phyloP scores from a whole-genome alignment of 2,797 vertebrate genomes.

The Gymnodraco acuticeps region DNA sequence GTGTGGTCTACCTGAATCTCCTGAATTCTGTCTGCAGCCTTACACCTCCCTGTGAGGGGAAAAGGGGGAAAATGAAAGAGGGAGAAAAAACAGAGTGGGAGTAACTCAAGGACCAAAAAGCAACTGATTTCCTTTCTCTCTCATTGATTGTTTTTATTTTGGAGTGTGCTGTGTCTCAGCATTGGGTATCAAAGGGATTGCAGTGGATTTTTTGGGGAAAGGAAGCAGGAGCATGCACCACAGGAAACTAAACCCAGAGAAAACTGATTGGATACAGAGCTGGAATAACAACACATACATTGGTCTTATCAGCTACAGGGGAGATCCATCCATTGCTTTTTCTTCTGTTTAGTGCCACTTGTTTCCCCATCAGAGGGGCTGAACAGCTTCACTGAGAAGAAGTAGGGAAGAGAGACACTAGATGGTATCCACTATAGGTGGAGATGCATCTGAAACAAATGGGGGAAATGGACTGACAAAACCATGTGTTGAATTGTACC shows the following conservation, averaged over 20 bases:
- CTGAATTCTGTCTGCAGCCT: slow-evolving; percentile 65
- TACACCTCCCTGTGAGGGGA: slow-evolving; percentile 59
- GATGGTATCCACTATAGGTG: not conserved
- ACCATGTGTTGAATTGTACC: not conserved
- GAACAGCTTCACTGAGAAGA: not conserved
- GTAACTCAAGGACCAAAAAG: slow-evolving; percentile 73
- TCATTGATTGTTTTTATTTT: slow-evolving; percentile 65
- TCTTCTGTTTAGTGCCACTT: no score
- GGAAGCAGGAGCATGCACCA: slow-evolving; percentile 16
- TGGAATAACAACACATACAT: slow-evolving; percentile 45
- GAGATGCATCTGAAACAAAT: not conserved
- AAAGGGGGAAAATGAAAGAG: slow-evolving; percentile 48
- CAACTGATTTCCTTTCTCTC: slow-evolving; percentile 70
- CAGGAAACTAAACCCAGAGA: slow-evolving; percentile 40
- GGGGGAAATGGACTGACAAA: not conserved
- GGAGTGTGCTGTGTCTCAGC: slow-evolving; percentile 52
- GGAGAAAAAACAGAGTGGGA: slow-evolving; percentile 38
- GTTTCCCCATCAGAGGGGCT: not conserved
- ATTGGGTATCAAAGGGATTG: slow-evolving; percentile 65
- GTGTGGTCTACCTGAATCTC: slow-evolving; percentile 66
- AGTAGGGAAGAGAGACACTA: not conserved
- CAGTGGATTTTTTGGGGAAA: slow-evolving; percentile 52
- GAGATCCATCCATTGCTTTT: slow-evolving; percentile 17
- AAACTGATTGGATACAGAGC: slow-evolving; percentile 51
- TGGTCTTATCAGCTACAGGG: slow-evolving; percentile 28